phyloP scores from a whole-genome alignment of 2,888 invertebrate genomes.

The Protonemura montana region DNA sequence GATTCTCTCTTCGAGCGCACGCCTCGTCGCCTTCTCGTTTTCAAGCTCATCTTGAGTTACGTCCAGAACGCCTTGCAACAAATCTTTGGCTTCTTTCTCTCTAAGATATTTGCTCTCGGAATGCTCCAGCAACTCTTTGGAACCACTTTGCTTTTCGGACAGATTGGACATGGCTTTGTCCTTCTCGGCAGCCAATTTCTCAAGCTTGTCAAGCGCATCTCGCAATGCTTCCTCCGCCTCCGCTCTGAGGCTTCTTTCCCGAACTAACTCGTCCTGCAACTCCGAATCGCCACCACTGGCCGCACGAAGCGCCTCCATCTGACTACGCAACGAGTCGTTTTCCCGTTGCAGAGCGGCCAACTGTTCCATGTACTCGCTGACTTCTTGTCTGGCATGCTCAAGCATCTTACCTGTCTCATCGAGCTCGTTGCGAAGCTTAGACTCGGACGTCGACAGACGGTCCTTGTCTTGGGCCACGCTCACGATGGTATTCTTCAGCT shows the following conservation, averaged over 20 bases:
- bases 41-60: conserved; percentile 22
- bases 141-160: background rate
- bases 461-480: conserved; percentile 23
- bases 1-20: background rate
- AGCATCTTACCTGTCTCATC: background rate
- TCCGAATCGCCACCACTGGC: conserved; percentile 1
- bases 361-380: conserved; percentile 23
- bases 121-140: conserved; percentile 31
- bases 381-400: background rate
- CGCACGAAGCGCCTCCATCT: background rate
- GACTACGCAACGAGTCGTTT: background rate
- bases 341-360: conserved; percentile 15
- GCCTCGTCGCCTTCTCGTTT: background rate
- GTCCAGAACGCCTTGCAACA: conserved; percentile 31
- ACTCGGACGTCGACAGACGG: conserved; percentile 19
- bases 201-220: conserved; percentile 17
- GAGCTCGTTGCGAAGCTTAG: background rate
- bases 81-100: conserved; percentile 32
- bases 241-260: background rate
- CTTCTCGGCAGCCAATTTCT: conserved; percentile 13
- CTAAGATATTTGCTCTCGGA: background rate
- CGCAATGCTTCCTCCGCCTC: background rate
- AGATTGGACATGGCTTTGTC: background rate
- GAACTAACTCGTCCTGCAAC: conserved; percentile 8
- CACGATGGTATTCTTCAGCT: conserved; percentile 26